phyloP scores from a whole-genome alignment of 2,888 invertebrate species.

The Alentia gelatinosa region DNA sequence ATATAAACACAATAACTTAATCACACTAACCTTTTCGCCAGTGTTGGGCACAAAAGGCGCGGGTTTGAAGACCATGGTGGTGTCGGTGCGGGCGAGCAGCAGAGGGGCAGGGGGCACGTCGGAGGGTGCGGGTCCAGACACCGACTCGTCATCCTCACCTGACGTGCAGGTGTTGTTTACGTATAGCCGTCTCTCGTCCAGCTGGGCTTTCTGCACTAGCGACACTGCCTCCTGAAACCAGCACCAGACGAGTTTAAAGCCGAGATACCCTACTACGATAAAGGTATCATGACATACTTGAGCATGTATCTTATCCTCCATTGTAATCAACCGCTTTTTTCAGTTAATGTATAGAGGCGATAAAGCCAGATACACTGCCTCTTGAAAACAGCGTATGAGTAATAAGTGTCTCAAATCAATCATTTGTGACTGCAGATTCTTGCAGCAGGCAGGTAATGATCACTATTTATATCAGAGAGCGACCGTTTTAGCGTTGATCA shows the following conservation, averaged over 20 bases:
- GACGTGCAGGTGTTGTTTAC: conserved; percentile 73
- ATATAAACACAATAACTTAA: too few relatives aligned
- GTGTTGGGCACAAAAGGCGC: conserved; percentile 73
- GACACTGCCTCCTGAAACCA: conserved; percentile 71
- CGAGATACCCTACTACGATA: background rate
- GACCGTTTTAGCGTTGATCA: too few relatives aligned
- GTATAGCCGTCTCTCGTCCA: conserved; percentile 75
- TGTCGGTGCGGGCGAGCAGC: conserved; percentile 77
- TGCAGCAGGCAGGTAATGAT: too few relatives aligned
- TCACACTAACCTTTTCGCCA: conserved; percentile 73
- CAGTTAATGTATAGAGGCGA: too few relatives aligned
- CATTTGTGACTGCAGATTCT: too few relatives aligned
- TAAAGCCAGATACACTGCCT: too few relatives aligned
- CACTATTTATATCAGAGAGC: too few relatives aligned
- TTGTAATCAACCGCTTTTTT: too few relatives aligned
- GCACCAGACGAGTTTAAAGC: background rate
- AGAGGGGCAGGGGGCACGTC: conserved; percentile 77
- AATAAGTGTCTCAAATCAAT: too few relatives aligned
- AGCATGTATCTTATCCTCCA: too few relatives aligned
- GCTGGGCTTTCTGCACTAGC: conserved; percentile 74
- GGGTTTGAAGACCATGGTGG: conserved; percentile 77
- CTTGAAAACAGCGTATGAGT: too few relatives aligned
- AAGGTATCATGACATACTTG: too few relatives aligned
- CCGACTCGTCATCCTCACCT: conserved; percentile 62
- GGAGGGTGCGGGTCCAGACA: conserved; percentile 56